Evolutionary conservation across 2,888 invertebrate genomes (phyloP).

Genomic region (Eudiplozoon nipponicum): DNA sequence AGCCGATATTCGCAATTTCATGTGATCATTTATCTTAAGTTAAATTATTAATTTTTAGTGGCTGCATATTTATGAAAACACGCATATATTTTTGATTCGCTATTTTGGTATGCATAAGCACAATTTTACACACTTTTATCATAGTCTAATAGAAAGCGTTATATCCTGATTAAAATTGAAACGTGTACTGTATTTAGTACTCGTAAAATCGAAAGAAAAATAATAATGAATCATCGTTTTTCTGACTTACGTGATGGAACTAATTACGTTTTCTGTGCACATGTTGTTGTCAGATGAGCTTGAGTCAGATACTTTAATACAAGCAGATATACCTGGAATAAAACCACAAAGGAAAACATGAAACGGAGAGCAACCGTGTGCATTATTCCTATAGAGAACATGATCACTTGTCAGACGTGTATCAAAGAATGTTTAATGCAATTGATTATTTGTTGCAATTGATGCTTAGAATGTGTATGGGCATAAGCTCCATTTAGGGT

Average conservation of each 20-base stretch:
- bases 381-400: conserved; percentile 75
- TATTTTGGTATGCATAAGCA: no score
- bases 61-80: no score
- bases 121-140: no score
- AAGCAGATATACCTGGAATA: conserved; percentile 46
- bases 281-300: conserved; percentile 48
- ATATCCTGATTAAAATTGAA: no score
- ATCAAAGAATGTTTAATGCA: conserved; percentile 43
- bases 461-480: conserved; percentile 6
- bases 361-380: conserved; percentile 34
- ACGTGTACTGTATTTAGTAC: no score
- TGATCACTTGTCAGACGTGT: conserved; percentile 75
- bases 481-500: conserved; percentile 85
- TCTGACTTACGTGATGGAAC: conserved; percentile 94
- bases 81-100: no score
- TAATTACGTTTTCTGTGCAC: conserved; percentile 85
- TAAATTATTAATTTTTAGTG: no score
- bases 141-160: no score
- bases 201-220: no score
- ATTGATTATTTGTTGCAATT: conserved; percentile 2
- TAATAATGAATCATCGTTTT: no score
- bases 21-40: no score
- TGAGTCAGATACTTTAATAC: conserved; percentile 47
- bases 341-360: conserved; percentile 33
- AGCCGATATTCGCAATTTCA: no score